Base-by-base conservation (phyloP, 2,797 vertebrate genomes). In the Enteromius anoplus region DNA sequence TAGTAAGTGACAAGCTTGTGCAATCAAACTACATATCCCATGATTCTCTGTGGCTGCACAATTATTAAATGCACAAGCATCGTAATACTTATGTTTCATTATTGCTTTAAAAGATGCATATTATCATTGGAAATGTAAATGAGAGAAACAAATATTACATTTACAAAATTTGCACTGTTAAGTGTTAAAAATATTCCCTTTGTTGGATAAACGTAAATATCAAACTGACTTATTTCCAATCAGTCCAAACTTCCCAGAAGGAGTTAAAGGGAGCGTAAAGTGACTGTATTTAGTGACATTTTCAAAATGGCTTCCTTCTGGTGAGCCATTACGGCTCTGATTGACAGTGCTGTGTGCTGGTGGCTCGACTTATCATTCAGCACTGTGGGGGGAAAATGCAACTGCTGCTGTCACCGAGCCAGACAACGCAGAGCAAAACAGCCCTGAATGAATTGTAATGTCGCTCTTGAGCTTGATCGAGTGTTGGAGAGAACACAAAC, bases 281-380 rank as follows among this genome's bases (percentile, higher is more conserved):
- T 19, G 51, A 12, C 8, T 32, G 72, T 60, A n/a, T 62, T 75
- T 19, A 58, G 40, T 51, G 66, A 51, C 19, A 47, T 78, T 73
- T 86, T 85, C 76, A 80, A 86, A 86, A 86, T 88, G 87, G 85
- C 83, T 71, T 55, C 78, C 83, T 51, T 82, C 58, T 80, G 15
- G 47, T 66, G n/a, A 77, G 80, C 64, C 80, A 77, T 83, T 65
- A 53, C 62, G 85, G 51, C 83, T 84, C 80, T 83, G 85, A 86
- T 76, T 86, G 85, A 83, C 85, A 78, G 85, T 8, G 4, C 69
- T 71, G 84, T 85, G 85, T 86, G 83, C 71, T 84, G 85, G 84
- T 81, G 84, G 85, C 81, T 86, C 53, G 77, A 85, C 77, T 88
- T 86, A 86, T 86, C 87, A 86, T 77, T 86, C 75, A 84, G 75